A percentile compares a stretch with the other conserved stretches of the same genome.
phyloP scores from a whole-genome alignment of 2,113 vertebrate species.

The Tupaia chinensis region DNA sequence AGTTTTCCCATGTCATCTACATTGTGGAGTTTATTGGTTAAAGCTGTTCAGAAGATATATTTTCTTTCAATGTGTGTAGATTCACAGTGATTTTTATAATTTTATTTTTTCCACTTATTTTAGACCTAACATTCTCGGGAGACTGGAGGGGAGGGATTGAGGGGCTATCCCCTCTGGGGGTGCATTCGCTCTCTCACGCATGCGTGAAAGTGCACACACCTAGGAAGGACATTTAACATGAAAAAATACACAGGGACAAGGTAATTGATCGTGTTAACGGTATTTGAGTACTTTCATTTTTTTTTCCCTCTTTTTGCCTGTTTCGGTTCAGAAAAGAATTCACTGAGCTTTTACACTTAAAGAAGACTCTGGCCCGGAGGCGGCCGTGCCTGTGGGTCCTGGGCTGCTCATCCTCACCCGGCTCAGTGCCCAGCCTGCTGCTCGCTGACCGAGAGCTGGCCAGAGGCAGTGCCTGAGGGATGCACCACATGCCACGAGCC shows the following conservation, averaged over 20 bases:
- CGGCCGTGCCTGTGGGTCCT: not conserved
- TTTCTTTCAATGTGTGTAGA: not conserved
- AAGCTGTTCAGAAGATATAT: not conserved
- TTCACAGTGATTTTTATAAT: not conserved
- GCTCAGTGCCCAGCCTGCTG: too few relatives aligned
- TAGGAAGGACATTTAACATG: too few relatives aligned
- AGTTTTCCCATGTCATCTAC: not conserved
- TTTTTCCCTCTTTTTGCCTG: not conserved
- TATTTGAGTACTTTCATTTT: accelerated
- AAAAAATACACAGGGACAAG: not conserved
- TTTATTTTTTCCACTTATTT: not conserved
- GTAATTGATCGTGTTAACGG: not conserved
- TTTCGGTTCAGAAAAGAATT: not conserved
- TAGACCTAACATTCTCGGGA: not conserved
- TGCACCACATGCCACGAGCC: too few relatives aligned
- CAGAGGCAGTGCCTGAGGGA: too few relatives aligned
- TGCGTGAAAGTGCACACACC: not conserved
- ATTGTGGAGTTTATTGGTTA: not conserved
- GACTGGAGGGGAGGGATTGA: too few relatives aligned
- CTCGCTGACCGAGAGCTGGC: too few relatives aligned
- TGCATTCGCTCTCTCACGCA: too few relatives aligned
- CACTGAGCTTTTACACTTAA: not conserved
- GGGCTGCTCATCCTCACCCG: not conserved
- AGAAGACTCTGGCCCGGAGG: accelerated
- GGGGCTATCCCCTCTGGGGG: too few relatives aligned